These are phyloP conservation scores for Chaetophractus vellerosus DNA, from an alignment of 2,797 vertebrate genomes.

Conservation along the genomic window DNA sequence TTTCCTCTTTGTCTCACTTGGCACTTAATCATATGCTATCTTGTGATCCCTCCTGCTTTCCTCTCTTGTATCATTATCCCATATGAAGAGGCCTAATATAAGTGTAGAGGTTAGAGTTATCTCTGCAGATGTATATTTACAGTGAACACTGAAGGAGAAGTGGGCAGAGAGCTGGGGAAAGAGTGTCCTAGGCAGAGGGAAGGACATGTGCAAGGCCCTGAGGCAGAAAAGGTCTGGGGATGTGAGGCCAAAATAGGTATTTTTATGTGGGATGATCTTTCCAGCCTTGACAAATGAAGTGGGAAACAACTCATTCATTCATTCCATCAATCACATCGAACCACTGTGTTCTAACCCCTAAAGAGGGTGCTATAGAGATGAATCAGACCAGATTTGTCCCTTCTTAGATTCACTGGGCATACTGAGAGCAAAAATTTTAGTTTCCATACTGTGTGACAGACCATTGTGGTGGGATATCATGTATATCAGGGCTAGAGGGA, in stretches of 20 bases:
- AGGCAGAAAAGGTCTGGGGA: background rate
- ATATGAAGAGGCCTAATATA: background rate
- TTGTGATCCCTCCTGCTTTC: background rate
- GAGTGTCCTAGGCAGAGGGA: background rate
- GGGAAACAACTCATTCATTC: background rate
- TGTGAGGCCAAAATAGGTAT: background rate
- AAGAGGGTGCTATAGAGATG: background rate
- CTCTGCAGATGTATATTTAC: background rate
- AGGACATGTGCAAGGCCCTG: background rate
- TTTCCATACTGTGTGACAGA: background rate
- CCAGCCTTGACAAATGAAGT: background rate
- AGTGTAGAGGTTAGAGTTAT: background rate
- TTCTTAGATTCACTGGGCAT: background rate
- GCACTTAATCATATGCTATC: background rate
- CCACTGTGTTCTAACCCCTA: background rate
- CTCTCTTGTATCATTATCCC: background rate
- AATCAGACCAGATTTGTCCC: background rate
- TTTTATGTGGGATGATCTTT: background rate
- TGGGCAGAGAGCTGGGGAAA: background rate
- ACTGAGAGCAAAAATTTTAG: background rate
- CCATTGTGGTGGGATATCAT: background rate
- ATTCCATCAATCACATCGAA: background rate
- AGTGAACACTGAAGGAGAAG: background rate
- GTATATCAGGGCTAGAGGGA: background rate
- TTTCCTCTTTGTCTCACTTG: background rate